Evolutionary conservation across 2,113 vertebrate species (phyloP).

Genomic region (Nibea coibor): DNA sequence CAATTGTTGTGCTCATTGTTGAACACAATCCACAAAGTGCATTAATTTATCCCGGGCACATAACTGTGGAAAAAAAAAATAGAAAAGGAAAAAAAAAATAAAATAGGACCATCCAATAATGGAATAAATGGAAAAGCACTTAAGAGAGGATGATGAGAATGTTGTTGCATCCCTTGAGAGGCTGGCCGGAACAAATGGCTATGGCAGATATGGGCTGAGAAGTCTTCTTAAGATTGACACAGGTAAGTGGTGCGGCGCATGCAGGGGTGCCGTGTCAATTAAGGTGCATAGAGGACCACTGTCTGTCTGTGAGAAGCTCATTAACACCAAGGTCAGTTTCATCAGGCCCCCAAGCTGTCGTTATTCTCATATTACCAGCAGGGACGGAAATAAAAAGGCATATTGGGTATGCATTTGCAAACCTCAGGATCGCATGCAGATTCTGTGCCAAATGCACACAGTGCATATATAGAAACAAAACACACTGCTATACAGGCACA

Average conservation of each 20-base stretch:
- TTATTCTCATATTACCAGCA: slow-evolving; percentile 72
- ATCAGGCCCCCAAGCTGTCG: slow-evolving; percentile 77
- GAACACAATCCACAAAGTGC: slow-evolving; percentile 57
- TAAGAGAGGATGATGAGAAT: slow-evolving; percentile 59
- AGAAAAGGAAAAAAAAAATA: slow-evolving; percentile 31
- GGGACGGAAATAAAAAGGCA: slow-evolving; percentile 53
- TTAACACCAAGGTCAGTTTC: slow-evolving; percentile 85
- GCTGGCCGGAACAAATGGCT: slow-evolving; percentile 66
- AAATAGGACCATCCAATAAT: slow-evolving; percentile 47
- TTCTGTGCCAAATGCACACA: slow-evolving; percentile 29
- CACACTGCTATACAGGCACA: slow-evolving; percentile 11
- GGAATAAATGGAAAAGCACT: slow-evolving; percentile 56
- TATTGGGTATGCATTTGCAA: slow-evolving; percentile 40
- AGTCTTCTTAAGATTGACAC: slow-evolving; percentile 76
- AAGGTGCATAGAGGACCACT: slow-evolving; percentile 52
- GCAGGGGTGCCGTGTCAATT: slow-evolving; percentile 74
- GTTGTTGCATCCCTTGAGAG: slow-evolving; percentile 50
- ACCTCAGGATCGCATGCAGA: slow-evolving; percentile 35
- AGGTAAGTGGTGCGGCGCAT: slow-evolving; percentile 75
- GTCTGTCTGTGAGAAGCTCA: slow-evolving; percentile 77
- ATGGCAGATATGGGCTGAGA: slow-evolving; percentile 64
- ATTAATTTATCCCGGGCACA: slow-evolving; percentile 44
- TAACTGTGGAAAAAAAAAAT: slow-evolving; percentile 40
- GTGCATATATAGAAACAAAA: slow-evolving; percentile 9
- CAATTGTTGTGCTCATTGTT: slow-evolving; percentile 53